Evolutionary conservation across 2,888 invertebrate genomes (phyloP).

Genomic region (Noctuana brunneofusca): DNA sequence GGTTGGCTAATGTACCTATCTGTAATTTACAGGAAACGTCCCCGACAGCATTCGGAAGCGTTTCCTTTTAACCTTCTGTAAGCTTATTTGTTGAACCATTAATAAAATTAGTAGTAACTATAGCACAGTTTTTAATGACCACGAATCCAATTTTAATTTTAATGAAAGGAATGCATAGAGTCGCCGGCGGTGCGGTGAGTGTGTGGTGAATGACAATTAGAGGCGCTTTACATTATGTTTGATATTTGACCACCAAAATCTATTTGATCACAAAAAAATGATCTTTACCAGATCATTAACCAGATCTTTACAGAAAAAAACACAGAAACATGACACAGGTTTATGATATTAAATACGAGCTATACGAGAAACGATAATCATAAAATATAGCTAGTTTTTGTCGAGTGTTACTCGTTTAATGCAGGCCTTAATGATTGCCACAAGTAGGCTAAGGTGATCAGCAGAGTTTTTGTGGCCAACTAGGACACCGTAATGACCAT

Average conservation of each 20-base stretch:
- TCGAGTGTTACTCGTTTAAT: background rate
- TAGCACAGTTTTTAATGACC: too few species aligned
- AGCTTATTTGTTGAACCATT: background rate
- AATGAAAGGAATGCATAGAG: too few species aligned
- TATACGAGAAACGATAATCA: background rate
- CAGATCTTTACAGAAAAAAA: too few species aligned
- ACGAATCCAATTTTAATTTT: too few species aligned
- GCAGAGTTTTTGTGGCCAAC: constrained; percentile 22
- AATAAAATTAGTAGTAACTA: too few species aligned
- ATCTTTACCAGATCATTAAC: too few species aligned
- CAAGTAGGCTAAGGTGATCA: constrained; percentile 29
- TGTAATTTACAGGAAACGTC: constrained; percentile 9
- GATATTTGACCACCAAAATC: too few species aligned
- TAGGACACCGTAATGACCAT: constrained; percentile 19
- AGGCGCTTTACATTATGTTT: too few species aligned
- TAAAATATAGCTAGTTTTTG: constrained; percentile 6
- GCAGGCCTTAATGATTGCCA: constrained; percentile 12
- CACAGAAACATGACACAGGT: background rate
- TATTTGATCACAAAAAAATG: too few species aligned
- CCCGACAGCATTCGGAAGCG: constrained; percentile 18
- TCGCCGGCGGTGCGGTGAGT: too few species aligned
- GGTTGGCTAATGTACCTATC: too few species aligned
- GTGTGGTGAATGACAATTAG: too few species aligned
- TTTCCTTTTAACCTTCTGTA: constrained; percentile 26
- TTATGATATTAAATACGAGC: background rate